Evolutionary conservation across 2,113 vertebrate species (phyloP).

Genomic region (Australoheros scitulus): DNA sequence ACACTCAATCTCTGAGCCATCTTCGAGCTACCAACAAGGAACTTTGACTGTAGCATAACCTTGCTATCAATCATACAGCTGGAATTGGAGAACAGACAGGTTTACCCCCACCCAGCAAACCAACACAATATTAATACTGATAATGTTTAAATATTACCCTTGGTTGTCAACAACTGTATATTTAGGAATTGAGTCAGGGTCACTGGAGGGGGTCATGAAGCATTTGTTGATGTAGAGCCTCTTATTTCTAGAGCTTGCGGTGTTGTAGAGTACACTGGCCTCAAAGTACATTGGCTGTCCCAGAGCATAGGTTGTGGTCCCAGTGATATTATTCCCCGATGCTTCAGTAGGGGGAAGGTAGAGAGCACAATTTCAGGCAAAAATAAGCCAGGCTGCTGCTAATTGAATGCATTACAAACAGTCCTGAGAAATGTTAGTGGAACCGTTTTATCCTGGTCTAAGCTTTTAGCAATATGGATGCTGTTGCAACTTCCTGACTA

Average conservation of each 20-base stretch:
- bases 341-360: constrained; percentile 23
- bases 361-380: not conserved
- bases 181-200: constrained; percentile 27
- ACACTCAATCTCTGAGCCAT: constrained; percentile 56
- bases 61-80: constrained; percentile 77
- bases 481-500: rapidly evolving
- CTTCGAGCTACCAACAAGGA: constrained; percentile 28
- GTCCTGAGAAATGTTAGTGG: not conserved
- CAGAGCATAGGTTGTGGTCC: constrained; percentile 25
- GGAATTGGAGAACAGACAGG: not conserved
- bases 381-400: not conserved
- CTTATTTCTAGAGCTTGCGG: rapidly evolving
- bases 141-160: constrained; percentile 57
- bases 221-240: constrained; percentile 71
- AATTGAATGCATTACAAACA: not conserved
- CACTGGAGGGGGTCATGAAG: constrained; percentile 48
- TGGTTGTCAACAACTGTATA: constrained; percentile 64
- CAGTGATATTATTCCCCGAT: constrained; percentile 37
- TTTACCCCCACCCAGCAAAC: rapidly evolving
- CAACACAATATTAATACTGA: not conserved
- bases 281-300: constrained; percentile 71
- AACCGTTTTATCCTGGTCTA: not conserved
- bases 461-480: not conserved
- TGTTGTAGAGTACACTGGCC: not conserved
- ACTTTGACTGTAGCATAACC: constrained; percentile 44